Evolutionary conservation across 2,888 invertebrate species (phyloP).

Genomic region (Myathropa florea): DNA sequence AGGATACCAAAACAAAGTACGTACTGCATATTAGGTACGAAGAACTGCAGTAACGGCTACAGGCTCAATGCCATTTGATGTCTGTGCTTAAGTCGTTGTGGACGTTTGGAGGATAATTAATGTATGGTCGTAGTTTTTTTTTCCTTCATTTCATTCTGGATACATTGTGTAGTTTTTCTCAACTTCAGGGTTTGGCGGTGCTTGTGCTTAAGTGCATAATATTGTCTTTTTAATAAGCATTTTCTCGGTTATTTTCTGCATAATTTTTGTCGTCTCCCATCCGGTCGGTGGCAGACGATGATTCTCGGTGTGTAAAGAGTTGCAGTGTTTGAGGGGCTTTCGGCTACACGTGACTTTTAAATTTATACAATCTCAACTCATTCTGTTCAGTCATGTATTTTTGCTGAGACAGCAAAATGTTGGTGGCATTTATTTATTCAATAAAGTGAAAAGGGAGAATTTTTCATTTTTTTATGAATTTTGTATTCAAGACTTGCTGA

Average conservation of each 20-base stretch:
- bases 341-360: slow-evolving; percentile 17
- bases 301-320: neutral
- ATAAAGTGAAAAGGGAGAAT: neutral
- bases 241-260: slow-evolving; percentile 2
- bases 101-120: slow-evolving; percentile 23
- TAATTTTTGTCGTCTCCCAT: neutral
- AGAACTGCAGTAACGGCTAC: slow-evolving; percentile 52
- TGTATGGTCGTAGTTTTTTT: neutral
- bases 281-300: neutral
- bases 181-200: neutral
- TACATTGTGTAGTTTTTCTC: neutral
- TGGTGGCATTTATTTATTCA: neutral
- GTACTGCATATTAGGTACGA: slow-evolving; percentile 43
- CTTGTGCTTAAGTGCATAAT: slow-evolving; percentile 26
- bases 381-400: neutral
- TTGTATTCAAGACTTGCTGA: neutral
- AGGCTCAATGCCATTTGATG: slow-evolving; percentile 39
- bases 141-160: neutral
- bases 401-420: neutral
- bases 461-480: neutral
- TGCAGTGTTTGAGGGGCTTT: slow-evolving; percentile 9
- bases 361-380: neutral
- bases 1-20: slow-evolving; percentile 65
- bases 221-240: neutral
- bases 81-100: slow-evolving; percentile 24